Percentiles rank a stretch among this genome's conserved stretches.
phyloP scores from a whole-genome alignment of 1,140 invertebrate genomes.

The Drosophila grimshawi region DNA sequence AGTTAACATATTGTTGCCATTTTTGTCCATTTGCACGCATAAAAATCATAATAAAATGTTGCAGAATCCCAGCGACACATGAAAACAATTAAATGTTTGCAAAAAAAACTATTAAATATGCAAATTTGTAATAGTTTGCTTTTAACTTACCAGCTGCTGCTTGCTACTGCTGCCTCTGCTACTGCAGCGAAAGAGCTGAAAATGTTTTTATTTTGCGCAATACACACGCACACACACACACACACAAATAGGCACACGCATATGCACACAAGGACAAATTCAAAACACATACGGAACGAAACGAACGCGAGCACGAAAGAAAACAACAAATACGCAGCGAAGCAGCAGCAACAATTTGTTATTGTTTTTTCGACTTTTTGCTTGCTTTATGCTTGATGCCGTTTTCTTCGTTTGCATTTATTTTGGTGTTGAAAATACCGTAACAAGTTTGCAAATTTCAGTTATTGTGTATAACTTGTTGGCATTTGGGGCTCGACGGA shows the following conservation, averaged over 20 bases:
- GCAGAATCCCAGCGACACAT: neutral
- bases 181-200: slow-evolving; percentile 15
- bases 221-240: slow-evolving; percentile 19
- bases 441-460: slow-evolving; percentile 40
- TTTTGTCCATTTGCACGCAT: slow-evolving; percentile 18
- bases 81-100: slow-evolving; percentile 16
- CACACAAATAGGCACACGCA: slow-evolving; percentile 7
- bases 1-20: slow-evolving; percentile 46
- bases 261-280: slow-evolving; percentile 17
- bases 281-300: slow-evolving; percentile 34
- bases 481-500: slow-evolving; percentile 47
- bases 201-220: slow-evolving; percentile 46
- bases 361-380: slow-evolving; percentile 35
- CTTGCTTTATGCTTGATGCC: neutral
- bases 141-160: slow-evolving; percentile 39
- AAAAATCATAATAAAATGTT: slow-evolving; percentile 14
- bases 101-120: slow-evolving; percentile 25
- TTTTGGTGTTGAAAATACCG: slow-evolving; percentile 42
- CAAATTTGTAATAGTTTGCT: slow-evolving; percentile 14
- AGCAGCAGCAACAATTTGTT: slow-evolving; percentile 56
- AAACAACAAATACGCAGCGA: slow-evolving; percentile 23
- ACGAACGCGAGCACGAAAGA: slow-evolving; percentile 28
- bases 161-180: no score
- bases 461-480: slow-evolving; percentile 27
- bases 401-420: slow-evolving; percentile 28